Evolutionary conservation across 2,113 vertebrate genomes (phyloP).

Genomic region (Eupsittula cactorum): DNA sequence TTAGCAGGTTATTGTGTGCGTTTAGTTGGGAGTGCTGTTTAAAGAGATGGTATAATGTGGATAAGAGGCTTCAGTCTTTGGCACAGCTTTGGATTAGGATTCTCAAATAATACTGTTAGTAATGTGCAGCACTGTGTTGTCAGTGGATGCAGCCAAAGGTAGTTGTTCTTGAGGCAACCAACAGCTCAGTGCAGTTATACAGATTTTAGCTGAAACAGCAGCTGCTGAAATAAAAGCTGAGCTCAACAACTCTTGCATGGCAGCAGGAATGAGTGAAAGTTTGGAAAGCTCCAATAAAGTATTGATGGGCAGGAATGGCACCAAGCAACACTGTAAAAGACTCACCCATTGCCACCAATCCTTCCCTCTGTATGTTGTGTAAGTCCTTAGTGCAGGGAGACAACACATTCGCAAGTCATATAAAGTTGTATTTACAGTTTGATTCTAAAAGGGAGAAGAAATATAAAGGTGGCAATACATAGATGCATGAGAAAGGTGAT

Average conservation of each 20-base stretch:
- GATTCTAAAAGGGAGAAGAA: neutral
- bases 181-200: neutral
- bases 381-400: neutral
- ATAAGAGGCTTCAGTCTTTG: neutral
- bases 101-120: neutral
- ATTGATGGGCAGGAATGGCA: neutral
- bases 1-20: neutral
- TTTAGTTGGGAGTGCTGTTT: neutral
- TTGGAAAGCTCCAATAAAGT: neutral
- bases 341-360: neutral
- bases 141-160: neutral
- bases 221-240: conserved; percentile 29
- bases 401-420: neutral
- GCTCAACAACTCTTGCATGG: neutral
- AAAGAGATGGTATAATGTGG: neutral
- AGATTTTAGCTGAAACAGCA: conserved; percentile 1
- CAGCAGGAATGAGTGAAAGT: neutral
- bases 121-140: neutral
- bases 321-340: neutral
- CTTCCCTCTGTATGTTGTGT: neutral
- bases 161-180: neutral
- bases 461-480: neutral
- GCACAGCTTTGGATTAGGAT: neutral
- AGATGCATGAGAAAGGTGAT: neutral
- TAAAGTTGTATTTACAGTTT: neutral